Base-by-base conservation (phyloP, 2,888 invertebrate genomes). In the Eupsilia transversa region DNA sequence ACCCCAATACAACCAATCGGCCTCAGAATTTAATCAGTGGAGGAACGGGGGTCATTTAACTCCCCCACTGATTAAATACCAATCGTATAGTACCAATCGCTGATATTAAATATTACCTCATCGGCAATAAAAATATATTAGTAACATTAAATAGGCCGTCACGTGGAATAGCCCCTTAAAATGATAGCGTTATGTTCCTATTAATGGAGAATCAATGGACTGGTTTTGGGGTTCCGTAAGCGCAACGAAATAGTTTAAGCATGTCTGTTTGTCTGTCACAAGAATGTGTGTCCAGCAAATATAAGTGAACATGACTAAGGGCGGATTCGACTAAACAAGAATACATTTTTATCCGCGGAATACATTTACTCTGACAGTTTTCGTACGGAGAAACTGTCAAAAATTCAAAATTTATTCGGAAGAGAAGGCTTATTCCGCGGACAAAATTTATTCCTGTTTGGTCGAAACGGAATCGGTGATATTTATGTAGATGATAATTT, bases 61-160 rank as follows among this genome's bases (percentile, higher is more conserved):
- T 52, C 54, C 70, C 76, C 79, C 72, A 33, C 38, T 76, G 76
- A 79, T 79, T 76, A 76, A 76, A 76, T 79, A 76, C 72, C 74
- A 77, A 76, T 84, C 80, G 74, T 70, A 74, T 75, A 56, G 33
- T 64, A 20, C 33, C 54, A 65, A 54, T 54, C 33, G 54, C n/a
- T 33, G 77, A 71, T 72, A 80, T 73, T 86, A 75, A 84, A 87
- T 79, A 85, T 86, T 84, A 84, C 78, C 82, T 76, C 78, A 82
- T 79, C 38, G 87, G 57, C 72, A 77, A 79, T 86, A 86, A 86
- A 86, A 86, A 79, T 87, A 84, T 86, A 87, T 86, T 84, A 76
- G 79, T 69, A 57, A 43, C 64, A 74, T 70, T 79, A 38, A 80
- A 80, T 74, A 49, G 83, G 68, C 83, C 72, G 68, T 78, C 77